These are phyloP conservation scores for Otolemur crassicaudatus DNA, from an alignment of 2,797 vertebrate genomes.

Conservation along the genomic window DNA sequence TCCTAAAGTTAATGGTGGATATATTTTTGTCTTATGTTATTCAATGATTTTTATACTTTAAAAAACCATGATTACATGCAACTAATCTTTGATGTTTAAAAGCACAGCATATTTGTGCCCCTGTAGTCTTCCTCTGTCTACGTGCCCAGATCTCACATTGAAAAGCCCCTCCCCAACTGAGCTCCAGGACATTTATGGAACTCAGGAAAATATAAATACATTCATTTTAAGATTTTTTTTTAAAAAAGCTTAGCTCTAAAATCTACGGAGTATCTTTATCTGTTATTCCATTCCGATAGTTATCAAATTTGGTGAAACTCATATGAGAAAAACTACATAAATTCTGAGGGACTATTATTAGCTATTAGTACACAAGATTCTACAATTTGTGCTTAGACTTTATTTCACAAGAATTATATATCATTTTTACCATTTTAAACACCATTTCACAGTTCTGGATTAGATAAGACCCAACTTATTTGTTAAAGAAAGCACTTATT, in stretches of 20 bases:
- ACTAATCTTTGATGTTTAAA: conserved; percentile 5
- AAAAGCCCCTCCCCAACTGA: conserved; percentile 61
- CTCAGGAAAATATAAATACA: conserved; percentile 10
- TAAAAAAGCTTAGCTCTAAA: neutral
- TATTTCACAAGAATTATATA: neutral
- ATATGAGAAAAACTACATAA: neutral
- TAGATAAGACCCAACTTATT: neutral
- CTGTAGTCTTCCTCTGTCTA: neutral
- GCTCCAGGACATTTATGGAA: neutral
- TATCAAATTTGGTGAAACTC: neutral
- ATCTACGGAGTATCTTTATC: neutral
- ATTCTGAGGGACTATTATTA: neutral
- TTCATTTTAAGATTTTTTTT: neutral
- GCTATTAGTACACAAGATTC: neutral
- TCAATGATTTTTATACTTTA: neutral
- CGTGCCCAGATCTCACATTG: neutral
- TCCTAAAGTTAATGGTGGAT: neutral
- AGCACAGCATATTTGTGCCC: neutral
- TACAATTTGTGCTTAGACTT: neutral
- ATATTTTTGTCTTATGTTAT: neutral
- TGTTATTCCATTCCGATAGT: neutral
- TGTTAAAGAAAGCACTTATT: neutral
- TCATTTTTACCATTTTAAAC: neutral
- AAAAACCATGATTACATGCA: neutral
- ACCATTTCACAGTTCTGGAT: neutral